These are phyloP conservation scores for Pandemis corylana DNA, from an alignment of 2,888 invertebrate genomes.

Conservation along the genomic window DNA sequence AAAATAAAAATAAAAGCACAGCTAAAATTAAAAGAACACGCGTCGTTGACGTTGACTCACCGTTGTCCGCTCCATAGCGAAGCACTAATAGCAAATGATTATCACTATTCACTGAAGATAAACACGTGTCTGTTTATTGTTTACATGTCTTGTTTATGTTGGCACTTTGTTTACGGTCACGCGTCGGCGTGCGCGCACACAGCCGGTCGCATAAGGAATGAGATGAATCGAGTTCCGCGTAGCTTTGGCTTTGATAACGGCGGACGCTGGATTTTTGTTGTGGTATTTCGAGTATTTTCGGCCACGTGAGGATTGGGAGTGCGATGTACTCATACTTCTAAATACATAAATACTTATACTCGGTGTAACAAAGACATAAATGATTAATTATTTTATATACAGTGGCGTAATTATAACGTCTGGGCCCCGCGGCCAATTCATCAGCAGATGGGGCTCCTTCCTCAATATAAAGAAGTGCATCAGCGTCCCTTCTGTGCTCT, in stretches of 20 bases:
- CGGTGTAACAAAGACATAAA: too few relatives aligned
- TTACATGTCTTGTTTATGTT: conserved; percentile 12
- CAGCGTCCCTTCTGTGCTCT: too few relatives aligned
- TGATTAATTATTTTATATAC: too few relatives aligned
- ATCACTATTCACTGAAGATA: conserved; percentile 11
- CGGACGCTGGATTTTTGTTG: background rate
- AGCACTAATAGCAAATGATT: background rate
- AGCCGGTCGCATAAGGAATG: conserved; percentile 13
- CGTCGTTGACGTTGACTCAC: background rate
- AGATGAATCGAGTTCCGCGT: background rate
- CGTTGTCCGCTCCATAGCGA: conserved; percentile 2
- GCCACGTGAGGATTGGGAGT: background rate
- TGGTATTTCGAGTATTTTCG: background rate
- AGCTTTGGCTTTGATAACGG: background rate
- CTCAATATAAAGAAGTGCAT: too few relatives aligned
- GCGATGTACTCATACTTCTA: too few relatives aligned
- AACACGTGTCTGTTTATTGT: conserved; percentile 8
- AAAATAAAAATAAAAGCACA: too few relatives aligned
- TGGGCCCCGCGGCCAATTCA: too few relatives aligned
- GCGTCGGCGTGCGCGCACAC: background rate
- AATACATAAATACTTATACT: too few relatives aligned
- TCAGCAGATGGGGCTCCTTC: too few relatives aligned
- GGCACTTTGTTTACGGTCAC: background rate
- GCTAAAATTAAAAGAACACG: background rate
- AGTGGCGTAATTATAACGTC: too few relatives aligned